Evolutionary conservation across 1,140 invertebrate genomes (phyloP), one percentile per base, ranked within the genome.

Genomic region (Aporrectodea caliginosa): DNA sequence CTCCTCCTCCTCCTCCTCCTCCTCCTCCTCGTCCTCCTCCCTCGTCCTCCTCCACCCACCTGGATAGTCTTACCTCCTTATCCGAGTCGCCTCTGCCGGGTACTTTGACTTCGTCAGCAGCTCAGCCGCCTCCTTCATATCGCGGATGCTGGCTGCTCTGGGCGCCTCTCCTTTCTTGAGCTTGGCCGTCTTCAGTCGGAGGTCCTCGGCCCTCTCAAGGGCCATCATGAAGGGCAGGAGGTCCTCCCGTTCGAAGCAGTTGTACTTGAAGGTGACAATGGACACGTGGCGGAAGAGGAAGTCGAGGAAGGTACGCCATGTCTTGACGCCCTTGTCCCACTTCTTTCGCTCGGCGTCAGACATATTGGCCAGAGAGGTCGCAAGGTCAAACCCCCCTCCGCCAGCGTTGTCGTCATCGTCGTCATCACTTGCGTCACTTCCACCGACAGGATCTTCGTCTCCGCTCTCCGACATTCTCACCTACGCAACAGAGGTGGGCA

Each of bases 271-370:
- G 34, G 78, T 75, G 16, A 68, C 73, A n/a, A 79, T 79, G 78
- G 78, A 22, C 27, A 75, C 35, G 73, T 79, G 78, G 14, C 78
- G 71, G 34, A 79, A 79, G 22, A 79, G 29, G 78, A 79, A 79
- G 78, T 79, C 78, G 71, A 79, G 73, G 72, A 74, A 79, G 58
- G 73, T 35, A 30, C 73, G 78, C 78, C 78, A 79, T 30, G 27
- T n/a, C 35, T 43, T 22, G 27, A 74, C 16, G 58, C 34, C 34
- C 30, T 79, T 79, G 73, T 79, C 73, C 78, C 78, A 79, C 33
- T 74, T 79, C 43, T 79, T 79, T n/a, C 69, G 43, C 34, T 79
- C 78, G 33, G 73, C 73, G 31, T 79, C 78, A 30, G 78, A 35
- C 78, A 79, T 1, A 2, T 79, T 73, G 0, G 1, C 29, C 1